phyloP scores from a whole-genome alignment of 2,888 invertebrate species.

The Platycnemis pennipes region DNA sequence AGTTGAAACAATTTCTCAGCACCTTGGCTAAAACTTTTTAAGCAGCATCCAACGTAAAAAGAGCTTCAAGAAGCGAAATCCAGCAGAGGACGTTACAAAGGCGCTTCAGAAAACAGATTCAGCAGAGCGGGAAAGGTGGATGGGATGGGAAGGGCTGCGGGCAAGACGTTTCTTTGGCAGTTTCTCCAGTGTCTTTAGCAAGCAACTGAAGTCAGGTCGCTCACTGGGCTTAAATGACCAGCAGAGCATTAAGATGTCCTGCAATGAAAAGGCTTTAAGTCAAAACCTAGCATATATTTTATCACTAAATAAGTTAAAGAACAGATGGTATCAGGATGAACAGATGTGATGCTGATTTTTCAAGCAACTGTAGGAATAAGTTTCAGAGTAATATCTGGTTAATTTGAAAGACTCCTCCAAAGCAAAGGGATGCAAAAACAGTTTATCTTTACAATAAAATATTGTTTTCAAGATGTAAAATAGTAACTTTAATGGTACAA shows the following conservation, averaged over 20 bases:
- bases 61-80: constrained; percentile 49
- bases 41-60: constrained; percentile 42
- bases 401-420: too few relatives aligned
- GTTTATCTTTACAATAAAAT: too few relatives aligned
- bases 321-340: too few relatives aligned
- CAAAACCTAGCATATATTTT: background rate
- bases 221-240: constrained; percentile 94
- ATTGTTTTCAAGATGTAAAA: too few relatives aligned
- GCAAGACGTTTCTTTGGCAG: constrained; percentile 97
- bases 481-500: too few relatives aligned
- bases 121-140: constrained; percentile 96
- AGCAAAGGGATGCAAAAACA: too few relatives aligned
- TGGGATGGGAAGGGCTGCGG: constrained; percentile 98
- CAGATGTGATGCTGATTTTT: too few relatives aligned
- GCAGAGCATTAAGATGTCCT: constrained; percentile 98
- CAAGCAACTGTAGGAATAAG: too few relatives aligned
- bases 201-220: constrained; percentile 93
- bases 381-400: too few relatives aligned
- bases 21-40: constrained; percentile 14
- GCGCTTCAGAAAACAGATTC: constrained; percentile 92
- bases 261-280: constrained; percentile 73
- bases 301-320: constrained; percentile 38
- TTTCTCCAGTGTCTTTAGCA: constrained; percentile 91
- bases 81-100: constrained; percentile 7
- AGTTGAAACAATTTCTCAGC: constrained; percentile 41